These are phyloP conservation scores for Xerus inauris DNA, from an alignment of 2,113 vertebrate species.

Conservation along the genomic window DNA sequence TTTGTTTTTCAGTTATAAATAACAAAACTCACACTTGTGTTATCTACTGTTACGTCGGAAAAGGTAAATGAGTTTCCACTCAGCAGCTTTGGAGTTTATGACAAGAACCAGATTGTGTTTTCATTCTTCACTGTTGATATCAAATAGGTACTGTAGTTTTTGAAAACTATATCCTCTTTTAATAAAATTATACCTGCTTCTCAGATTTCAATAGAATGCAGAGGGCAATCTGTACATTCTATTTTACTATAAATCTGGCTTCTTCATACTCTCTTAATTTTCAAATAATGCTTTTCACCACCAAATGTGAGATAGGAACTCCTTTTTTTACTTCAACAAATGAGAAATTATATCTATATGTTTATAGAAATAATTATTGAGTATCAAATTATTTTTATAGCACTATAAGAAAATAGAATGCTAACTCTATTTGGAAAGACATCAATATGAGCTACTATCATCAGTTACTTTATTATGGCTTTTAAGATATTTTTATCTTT, in stretches of 20 bases:
- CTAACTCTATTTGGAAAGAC: neutral
- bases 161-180: neutral
- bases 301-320: accelerated
- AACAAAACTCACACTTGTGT: neutral
- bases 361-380: neutral
- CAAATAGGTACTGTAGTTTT: neutral
- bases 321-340: neutral
- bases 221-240: neutral
- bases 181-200: neutral
- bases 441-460: neutral
- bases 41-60: neutral
- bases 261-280: neutral
- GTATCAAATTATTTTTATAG: neutral
- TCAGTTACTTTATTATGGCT: neutral
- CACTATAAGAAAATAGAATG: neutral
- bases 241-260: neutral
- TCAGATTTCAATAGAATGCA: neutral
- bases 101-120: neutral
- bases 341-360: neutral
- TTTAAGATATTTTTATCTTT: neutral
- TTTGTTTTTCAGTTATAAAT: neutral
- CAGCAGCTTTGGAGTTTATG: neutral
- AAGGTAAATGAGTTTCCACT: neutral
- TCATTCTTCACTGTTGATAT: neutral
- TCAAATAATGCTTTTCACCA: neutral